Base-by-base conservation (phyloP, 1,140 invertebrate species). In the Bombus polaris region DNA sequence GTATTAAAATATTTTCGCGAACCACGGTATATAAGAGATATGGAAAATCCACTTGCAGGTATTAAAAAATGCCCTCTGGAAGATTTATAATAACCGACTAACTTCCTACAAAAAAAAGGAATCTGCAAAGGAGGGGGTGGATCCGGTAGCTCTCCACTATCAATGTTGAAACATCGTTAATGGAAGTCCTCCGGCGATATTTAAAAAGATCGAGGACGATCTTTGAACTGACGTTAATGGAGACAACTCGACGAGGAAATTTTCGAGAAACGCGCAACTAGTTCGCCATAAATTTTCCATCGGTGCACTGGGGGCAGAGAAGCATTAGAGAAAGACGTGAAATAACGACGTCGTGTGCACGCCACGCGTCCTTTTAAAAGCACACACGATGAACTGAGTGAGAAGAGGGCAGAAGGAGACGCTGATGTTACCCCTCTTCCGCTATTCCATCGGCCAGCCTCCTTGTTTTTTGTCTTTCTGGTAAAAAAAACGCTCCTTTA, bases 391-490 rank as follows among this genome's bases (percentile, higher is more conserved):
- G 10, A 70, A 74, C 35, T 62, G 70, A 53, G 57, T 47, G 13
- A 18, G 62, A 65, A 65, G 62, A 44, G 66, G 66, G 59, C 44
- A 74, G n/a, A 78, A 70, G 70, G 73, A 85, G 65, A 18, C 53
- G 12, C 28, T 77, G 28, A 2, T 74, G 28, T 59, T 35, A 12
- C 75, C 88, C 87, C 77, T 87, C 78, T 89, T 88, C 89, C 90
- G 81, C 57, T 87, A 72, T 77, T 79, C 77, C 78, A 75, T 39
- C 85, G 57, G 37, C 81, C 59, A 44, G 47, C 68, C 44, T 87
- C 81, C 81, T 85, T 83, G 74, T 91, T 91, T 91, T 66, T 91
- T 91, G 88, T 91, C 90, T 91, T 91, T 91, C 70, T 77, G 65
- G 10, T 75, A 35, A 68, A 68, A 68, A 71, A 86, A 88, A 91